Percentiles rank a stretch among this genome's conserved stretches.
phyloP scores from a whole-genome alignment of 2,888 invertebrate species.

The Achlya flavicornis region DNA sequence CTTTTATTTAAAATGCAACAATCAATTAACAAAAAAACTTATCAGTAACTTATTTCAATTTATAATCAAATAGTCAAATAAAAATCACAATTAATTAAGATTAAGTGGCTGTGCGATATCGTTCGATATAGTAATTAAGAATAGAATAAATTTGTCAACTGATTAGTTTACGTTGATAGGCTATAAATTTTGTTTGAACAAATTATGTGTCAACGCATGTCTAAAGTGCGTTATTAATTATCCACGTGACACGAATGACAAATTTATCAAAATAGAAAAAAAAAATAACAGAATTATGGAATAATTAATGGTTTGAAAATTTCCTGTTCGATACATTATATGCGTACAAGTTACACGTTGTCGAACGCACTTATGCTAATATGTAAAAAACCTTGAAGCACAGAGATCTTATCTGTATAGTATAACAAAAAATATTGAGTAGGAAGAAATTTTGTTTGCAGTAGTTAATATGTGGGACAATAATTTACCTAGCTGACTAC shows the following conservation, averaged over 20 bases:
- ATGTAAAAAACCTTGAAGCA: constrained; percentile 4
- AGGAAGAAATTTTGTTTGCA: constrained; percentile 12
- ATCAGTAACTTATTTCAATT: neutral
- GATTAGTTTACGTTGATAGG: neutral
- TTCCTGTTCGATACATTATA: constrained; percentile 30
- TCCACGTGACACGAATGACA: constrained; percentile 13
- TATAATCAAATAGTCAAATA: neutral
- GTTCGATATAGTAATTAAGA: constrained; percentile 4
- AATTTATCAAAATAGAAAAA: constrained; percentile 12
- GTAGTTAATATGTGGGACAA: neutral
- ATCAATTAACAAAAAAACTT: neutral
- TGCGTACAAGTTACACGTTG: constrained; percentile 25
- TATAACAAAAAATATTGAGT: constrained; percentile 11
- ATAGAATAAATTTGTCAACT: constrained; percentile 7
- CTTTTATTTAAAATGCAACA: too few relatives aligned
- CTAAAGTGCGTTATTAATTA: constrained; percentile 16
- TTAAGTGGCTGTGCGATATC: neutral
- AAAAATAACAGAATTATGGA: constrained; percentile 18
- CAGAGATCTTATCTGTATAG: constrained; percentile 2
- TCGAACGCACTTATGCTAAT: constrained; percentile 6
- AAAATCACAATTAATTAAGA: constrained; percentile 1
- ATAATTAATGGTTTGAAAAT: constrained; percentile 24
- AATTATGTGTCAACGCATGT: constrained; percentile 21
- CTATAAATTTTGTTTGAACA: constrained; percentile 16
- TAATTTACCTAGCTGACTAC: neutral